Conservation (phyloP, 2,797 vertebrate genomes). For the Cyprinella venusta region DNA sequence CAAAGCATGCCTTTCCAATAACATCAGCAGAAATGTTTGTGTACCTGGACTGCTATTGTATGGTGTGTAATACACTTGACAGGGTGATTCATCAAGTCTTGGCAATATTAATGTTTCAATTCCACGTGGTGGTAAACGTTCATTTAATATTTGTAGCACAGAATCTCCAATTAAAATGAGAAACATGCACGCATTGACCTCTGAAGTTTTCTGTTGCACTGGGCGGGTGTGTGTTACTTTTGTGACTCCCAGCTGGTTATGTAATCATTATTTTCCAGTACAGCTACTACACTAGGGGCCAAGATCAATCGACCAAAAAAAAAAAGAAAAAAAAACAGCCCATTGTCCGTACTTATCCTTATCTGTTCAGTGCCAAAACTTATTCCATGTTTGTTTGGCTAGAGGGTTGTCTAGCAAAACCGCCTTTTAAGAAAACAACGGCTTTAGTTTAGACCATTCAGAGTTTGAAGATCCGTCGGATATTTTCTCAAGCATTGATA, state of each 20-base stretch:
- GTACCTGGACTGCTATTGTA: neutral
- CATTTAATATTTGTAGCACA: neutral
- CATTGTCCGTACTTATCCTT: constrained; percentile 13
- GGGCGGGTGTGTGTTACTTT: constrained; percentile 49
- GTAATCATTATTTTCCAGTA: constrained; percentile 65
- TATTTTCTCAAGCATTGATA: neutral
- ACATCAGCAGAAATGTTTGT: constrained; percentile 33
- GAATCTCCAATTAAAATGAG: neutral
- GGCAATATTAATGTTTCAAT: constrained; percentile 1
- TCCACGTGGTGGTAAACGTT: neutral
- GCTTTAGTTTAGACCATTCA: neutral
- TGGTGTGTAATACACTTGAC: constrained; percentile 34
- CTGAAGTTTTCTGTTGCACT: neutral
- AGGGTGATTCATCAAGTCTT: constrained; percentile 30
- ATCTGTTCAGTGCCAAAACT: constrained; percentile 1
- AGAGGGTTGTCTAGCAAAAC: constrained; percentile 1
- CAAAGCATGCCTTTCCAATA: constrained; percentile 11
- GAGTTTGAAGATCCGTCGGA: neutral
- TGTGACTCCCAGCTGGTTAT: constrained; percentile 62
- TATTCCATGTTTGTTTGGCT: neutral
- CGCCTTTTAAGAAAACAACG: constrained; percentile 29
- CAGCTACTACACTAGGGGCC: constrained; percentile 43
- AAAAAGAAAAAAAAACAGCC: constrained; percentile 47
- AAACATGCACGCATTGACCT: neutral
- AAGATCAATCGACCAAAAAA: constrained; percentile 62